Base-by-base conservation (phyloP, 2,113 vertebrate species). In the Clinocottus analis region DNA sequence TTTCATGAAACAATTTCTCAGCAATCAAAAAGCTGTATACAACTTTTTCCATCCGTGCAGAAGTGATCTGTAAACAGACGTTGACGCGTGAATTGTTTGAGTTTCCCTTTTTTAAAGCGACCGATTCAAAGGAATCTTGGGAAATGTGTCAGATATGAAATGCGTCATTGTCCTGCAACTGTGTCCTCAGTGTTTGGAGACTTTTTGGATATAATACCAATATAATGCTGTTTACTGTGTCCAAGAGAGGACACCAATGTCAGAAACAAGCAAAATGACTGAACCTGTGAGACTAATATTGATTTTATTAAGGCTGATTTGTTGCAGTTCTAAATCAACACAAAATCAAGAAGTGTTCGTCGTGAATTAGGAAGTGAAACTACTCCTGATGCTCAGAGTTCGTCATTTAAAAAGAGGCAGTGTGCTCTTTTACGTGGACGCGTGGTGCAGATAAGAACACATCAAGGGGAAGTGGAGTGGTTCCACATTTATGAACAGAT, bases 311-410 rank as follows among this genome's bases (percentile, higher is more conserved):
- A 58, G 29, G 10, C 58, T 64, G 33, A 21, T 58, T 69, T 39
- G 43, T 53, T 76, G 23, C 27, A 77, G 47, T 64, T 27, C 12
- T 49, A 49, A 72, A 59, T 61, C n/a, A 45, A 14, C 21, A 17
- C 29, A 9, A 29, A 78, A 70, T 61, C 6, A 33, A 71, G 74
- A 85, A 85, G 80, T 63, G 2, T 12, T 3, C 0, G 25, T 77
- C 23, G 37, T 2, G 5, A 69, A 82, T 11, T 21, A 77, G 81
- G 86, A 92, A 92, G 71, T 77, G 75, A 67, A 77, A 82, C 37
- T 58, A 64, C 66, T 55, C 29, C 2, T 61, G 31, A 51, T 35
- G 1, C 5, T 7, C 5, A n/a, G 65, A 37, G 56, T 43, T 68
- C 7, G n/a, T 77, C 64, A 49, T 82, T 49, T 51, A 23, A 63